A percentile compares a stretch with the other conserved stretches of the same genome.
Evolutionary conservation across 2,113 vertebrate species (phyloP).

Genomic region (Crocuta crocuta): DNA sequence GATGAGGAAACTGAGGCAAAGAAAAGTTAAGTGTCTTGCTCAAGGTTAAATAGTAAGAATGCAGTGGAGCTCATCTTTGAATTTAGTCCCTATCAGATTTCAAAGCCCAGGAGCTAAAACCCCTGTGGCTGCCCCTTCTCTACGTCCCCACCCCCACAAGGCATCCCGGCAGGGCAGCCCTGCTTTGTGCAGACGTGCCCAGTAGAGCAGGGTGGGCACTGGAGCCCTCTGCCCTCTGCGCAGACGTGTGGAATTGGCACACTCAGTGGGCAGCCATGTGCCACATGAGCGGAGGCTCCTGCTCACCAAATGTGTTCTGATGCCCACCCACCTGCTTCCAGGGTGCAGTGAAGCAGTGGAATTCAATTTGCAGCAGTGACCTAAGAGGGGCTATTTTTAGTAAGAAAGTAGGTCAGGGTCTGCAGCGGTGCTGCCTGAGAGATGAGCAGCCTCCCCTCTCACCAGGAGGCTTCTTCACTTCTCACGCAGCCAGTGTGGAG

Average conservation of each 20-base stretch:
- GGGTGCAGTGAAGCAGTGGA: conserved; percentile 90
- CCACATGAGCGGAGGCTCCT: neutral
- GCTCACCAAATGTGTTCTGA: conserved; percentile 60
- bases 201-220: neutral
- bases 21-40: neutral
- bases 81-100: neutral
- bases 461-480: conserved; percentile 76
- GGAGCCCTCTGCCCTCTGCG: neutral
- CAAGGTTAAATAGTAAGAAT: conserved; percentile 12
- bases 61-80: neutral
- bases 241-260: neutral
- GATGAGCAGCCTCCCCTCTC: conserved; percentile 80
- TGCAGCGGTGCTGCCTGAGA: conserved; percentile 84
- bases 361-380: conserved; percentile 92
- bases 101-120: neutral
- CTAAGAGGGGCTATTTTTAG: conserved; percentile 95
- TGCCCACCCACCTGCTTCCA: conserved; percentile 79
- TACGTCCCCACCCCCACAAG: too few species aligned
- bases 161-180: neutral
- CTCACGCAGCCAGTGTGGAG: neutral
- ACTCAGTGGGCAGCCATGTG: conserved; percentile 12
- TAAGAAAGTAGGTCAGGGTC: conserved; percentile 95
- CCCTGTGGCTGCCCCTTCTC: neutral
- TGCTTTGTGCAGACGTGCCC: neutral
- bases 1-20: conserved; percentile 50